A percentile compares a stretch with the other conserved stretches of the same genome.
Evolutionary conservation across 2,888 invertebrate genomes (phyloP).

Genomic region (Atrina japonica): DNA sequence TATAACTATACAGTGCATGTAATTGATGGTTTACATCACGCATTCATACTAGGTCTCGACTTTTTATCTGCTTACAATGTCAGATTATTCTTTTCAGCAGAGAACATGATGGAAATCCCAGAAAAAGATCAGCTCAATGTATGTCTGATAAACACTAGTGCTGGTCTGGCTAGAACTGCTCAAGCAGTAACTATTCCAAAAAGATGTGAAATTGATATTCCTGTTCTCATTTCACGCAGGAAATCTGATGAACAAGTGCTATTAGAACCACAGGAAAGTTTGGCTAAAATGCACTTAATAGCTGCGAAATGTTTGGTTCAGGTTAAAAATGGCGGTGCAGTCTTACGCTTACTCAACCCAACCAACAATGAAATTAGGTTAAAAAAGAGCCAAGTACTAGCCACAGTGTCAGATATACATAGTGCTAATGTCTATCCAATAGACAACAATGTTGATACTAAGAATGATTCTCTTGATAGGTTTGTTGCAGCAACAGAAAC

Average conservation of each 20-base stretch:
- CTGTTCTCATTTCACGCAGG: conserved; percentile 1
- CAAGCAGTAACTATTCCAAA: conserved; percentile 1
- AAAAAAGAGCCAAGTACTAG: background rate
- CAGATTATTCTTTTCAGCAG: conserved; percentile 3
- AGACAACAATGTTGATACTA: no score
- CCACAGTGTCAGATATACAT: conserved; percentile 1
- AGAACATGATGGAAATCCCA: background rate
- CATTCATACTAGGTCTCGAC: conserved; percentile 31
- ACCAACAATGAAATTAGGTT: conserved; percentile 2
- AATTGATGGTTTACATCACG: conserved; percentile 12
- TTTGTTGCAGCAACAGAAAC: no score
- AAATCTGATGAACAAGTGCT: conserved; percentile 18
- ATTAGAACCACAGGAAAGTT: conserved; percentile 9
- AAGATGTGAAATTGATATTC: conserved; percentile 4
- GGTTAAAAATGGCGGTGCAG: conserved; percentile 12
- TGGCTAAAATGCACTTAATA: conserved; percentile 4
- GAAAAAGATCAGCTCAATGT: background rate
- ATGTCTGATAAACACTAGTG: background rate
- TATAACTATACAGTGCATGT: conserved; percentile 12
- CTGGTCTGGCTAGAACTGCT: background rate
- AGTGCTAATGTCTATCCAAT: background rate
- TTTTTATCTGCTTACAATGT: conserved; percentile 11
- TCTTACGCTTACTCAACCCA: conserved; percentile 8
- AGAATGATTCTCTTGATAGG: background rate
- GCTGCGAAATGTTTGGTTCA: conserved; percentile 18